Base-by-base conservation (phyloP, 2,888 invertebrate species). In the Luperina testacea region DNA sequence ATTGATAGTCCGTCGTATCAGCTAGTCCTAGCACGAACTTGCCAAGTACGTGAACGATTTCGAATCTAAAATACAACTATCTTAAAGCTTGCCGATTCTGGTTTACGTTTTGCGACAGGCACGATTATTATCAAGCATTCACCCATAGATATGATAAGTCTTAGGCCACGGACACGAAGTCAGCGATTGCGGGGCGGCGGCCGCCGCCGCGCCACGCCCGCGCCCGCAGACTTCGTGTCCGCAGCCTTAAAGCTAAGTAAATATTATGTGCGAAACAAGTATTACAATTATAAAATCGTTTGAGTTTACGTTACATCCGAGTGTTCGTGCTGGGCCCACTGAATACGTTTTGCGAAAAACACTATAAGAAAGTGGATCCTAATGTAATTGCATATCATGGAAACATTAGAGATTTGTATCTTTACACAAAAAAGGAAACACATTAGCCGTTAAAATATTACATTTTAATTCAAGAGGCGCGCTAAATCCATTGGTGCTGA, bases 351-450 rank as follows among this genome's bases (percentile, higher is more conserved):
- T 8, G n/a, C 24, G 17, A 51, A 79, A 67, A 57, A n/a, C 20
- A 24, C 11, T 15, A 57, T 64, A 63, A 51, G 38, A 57, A 48
- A 82, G 38, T 38, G 17, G 27, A 65, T 78, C n/a, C 24, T 63
- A 76, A 82, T 69, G 57, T 64, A 64, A 82, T 76, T 82, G 68
- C 48, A 48, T 69, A 27, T 69, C 63, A 61, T 20, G 20, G 11
- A 48, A 77, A 57, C 42, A 59, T 61, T 27, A 27, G 32, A 38
- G 53, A 38, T 48, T 61, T 53, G 32, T n/a, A 38, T 70, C 42
- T 38, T 38, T 53, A 38, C 51, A 24, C 3, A 24, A 61, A 71
- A 65, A 45, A 38, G 13, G n/a, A 69, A 74, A 64, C n/a, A 80
- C n/a, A 61, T 80, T 51, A 69, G 11, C n/a, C 20, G 38, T 67